phyloP scores from a whole-genome alignment of 2,888 invertebrate genomes.

The Psylliodes chrysocephalus region DNA sequence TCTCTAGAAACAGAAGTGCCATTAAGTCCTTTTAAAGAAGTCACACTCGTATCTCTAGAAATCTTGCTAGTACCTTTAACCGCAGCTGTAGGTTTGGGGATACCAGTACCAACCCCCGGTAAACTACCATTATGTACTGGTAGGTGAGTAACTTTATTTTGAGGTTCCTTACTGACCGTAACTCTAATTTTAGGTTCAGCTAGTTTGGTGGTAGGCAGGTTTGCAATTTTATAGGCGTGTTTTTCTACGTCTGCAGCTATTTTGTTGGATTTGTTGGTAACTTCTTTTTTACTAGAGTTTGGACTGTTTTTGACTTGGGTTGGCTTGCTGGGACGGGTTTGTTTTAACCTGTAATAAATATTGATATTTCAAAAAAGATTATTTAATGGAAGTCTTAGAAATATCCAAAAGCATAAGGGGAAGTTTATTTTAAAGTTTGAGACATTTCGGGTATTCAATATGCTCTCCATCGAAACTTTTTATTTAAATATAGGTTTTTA shows the following conservation, averaged over 20 bases:
- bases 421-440: no score
- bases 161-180: slow-evolving; percentile 42
- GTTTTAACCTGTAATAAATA: slow-evolving; percentile 55
- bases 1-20: slow-evolving; percentile 59
- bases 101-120: slow-evolving; percentile 70
- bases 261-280: slow-evolving; percentile 51
- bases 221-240: slow-evolving; percentile 61
- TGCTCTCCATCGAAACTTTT: no score
- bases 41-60: slow-evolving; percentile 68
- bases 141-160: slow-evolving; percentile 41
- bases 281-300: slow-evolving; percentile 57
- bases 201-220: slow-evolving; percentile 56
- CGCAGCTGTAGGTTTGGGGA: slow-evolving; percentile 92
- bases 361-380: no score
- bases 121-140: slow-evolving; percentile 34
- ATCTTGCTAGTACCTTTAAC: slow-evolving; percentile 90
- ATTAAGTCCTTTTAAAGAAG: slow-evolving; percentile 57
- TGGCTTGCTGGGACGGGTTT: slow-evolving; percentile 56
- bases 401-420: no score
- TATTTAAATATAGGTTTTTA: no score
- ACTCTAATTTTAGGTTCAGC: slow-evolving; percentile 60
- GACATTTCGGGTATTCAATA: no score
- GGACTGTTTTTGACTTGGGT: slow-evolving; percentile 58
- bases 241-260: slow-evolving; percentile 60
- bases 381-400: no score